Evolutionary conservation across 2,888 invertebrate genomes (phyloP).

Genomic region (Caenorhabditis virilis): DNA sequence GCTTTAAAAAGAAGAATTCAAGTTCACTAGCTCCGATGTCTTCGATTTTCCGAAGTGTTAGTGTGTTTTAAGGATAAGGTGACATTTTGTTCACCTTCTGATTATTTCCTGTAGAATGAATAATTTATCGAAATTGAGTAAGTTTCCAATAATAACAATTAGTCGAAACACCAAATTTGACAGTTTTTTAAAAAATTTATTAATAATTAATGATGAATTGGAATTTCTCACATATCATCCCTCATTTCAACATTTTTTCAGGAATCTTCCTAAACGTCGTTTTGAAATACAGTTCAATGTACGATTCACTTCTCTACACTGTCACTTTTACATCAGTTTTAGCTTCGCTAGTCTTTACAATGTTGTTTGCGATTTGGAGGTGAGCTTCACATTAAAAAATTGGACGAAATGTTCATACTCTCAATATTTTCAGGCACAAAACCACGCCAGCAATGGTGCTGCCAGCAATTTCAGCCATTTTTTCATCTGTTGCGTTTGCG

Average conservation of each 20-base stretch:
- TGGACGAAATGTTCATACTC: background rate
- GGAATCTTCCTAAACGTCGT: constrained; percentile 50
- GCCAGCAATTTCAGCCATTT: constrained; percentile 43
- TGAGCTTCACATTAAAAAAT: constrained; percentile 4
- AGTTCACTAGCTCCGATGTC: too few relatives aligned
- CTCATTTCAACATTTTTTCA: constrained; percentile 17
- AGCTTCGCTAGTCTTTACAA: constrained; percentile 36
- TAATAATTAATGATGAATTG: too few relatives aligned
- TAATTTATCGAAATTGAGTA: too few relatives aligned
- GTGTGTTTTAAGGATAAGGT: too few relatives aligned
- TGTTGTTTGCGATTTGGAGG: constrained; percentile 46
- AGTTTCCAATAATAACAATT: too few relatives aligned
- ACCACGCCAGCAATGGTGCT: constrained; percentile 52
- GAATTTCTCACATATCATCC: too few relatives aligned
- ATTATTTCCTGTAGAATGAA: too few relatives aligned
- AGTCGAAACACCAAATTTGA: too few relatives aligned
- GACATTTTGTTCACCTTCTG: too few relatives aligned
- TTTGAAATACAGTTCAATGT: constrained; percentile 57
- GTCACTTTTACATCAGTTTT: constrained; percentile 41
- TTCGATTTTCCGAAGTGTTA: too few relatives aligned
- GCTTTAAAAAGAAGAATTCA: too few relatives aligned
- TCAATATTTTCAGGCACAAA: constrained; percentile 22
- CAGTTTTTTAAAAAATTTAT: too few relatives aligned
- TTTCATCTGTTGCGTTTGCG: constrained; percentile 33
- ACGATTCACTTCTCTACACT: constrained; percentile 43